Percentiles rank a stretch among this genome's conserved stretches.
phyloP scores from a whole-genome alignment of 2,888 invertebrate species.

The Drosophila phalerata region DNA sequence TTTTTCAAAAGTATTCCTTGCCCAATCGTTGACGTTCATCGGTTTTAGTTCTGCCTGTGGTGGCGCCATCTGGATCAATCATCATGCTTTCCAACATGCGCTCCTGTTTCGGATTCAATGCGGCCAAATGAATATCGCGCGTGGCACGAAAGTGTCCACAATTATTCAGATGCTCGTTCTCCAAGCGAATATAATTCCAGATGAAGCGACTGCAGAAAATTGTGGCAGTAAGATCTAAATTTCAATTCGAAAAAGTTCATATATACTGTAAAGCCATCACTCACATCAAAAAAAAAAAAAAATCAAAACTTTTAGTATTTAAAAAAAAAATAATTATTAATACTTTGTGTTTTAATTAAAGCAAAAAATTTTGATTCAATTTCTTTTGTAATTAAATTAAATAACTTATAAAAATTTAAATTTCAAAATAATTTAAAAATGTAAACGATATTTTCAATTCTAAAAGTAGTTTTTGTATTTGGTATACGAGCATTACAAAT shows the following conservation, averaged over 20 bases:
- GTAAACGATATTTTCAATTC: too few species aligned
- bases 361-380: too few species aligned
- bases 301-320: too few species aligned
- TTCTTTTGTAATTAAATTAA: too few species aligned
- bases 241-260: neutral
- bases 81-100: conserved; percentile 95
- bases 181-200: conserved; percentile 99
- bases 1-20: conserved; percentile 64
- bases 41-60: conserved; percentile 86
- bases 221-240: neutral
- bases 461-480: too few species aligned
- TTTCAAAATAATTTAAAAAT: too few species aligned
- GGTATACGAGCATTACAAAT: too few species aligned
- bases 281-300: neutral
- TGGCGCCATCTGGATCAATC: conserved; percentile 93
- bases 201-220: conserved; percentile 90
- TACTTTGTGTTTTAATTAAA: too few species aligned
- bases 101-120: conserved; percentile 94
- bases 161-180: conserved; percentile 99
- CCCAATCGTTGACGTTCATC: conserved; percentile 42
- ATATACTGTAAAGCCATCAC: neutral
- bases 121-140: conserved; percentile 97
- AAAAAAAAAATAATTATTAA: neutral
- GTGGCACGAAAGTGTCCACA: conserved; percentile 99
- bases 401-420: too few species aligned